Conservation (phyloP, 2,888 invertebrate genomes). For the Eristalis pertinax region DNA sequence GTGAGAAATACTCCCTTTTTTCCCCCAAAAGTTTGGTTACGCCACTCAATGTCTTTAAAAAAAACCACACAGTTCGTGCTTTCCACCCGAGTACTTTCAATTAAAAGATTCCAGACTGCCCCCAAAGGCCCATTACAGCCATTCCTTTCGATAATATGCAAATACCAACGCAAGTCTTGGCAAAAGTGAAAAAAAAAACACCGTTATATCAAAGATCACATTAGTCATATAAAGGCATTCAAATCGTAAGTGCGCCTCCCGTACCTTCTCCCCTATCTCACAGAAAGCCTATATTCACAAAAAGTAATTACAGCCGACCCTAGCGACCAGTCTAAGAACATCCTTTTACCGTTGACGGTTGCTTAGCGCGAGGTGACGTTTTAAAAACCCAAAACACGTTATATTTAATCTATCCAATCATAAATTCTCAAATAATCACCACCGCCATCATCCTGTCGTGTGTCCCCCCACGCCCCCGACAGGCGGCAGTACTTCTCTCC, state of each 20-base stretch:
- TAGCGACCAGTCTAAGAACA: neutral
- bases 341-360: neutral
- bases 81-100: too few species aligned
- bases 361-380: neutral
- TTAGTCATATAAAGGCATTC: neutral
- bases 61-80: too few species aligned
- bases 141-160: neutral
- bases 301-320: neutral
- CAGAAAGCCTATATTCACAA: neutral
- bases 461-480: neutral
- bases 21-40: too few species aligned
- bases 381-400: constrained; percentile 34
- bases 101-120: too few species aligned
- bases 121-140: too few species aligned
- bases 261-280: neutral
- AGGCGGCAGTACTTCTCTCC: constrained; percentile 1
- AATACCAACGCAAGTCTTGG: neutral
- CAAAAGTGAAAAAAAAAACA: too few species aligned
- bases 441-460: neutral
- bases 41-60: too few species aligned
- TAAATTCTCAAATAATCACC: constrained; percentile 54
- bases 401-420: constrained; percentile 42
- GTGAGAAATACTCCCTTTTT: neutral
- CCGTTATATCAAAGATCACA: neutral
- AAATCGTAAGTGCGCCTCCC: neutral